Percentiles rank a stretch among this genome's conserved stretches.
Evolutionary conservation across 1,140 invertebrate species (phyloP).

Genomic region (Pseudobourletiella spinata): DNA sequence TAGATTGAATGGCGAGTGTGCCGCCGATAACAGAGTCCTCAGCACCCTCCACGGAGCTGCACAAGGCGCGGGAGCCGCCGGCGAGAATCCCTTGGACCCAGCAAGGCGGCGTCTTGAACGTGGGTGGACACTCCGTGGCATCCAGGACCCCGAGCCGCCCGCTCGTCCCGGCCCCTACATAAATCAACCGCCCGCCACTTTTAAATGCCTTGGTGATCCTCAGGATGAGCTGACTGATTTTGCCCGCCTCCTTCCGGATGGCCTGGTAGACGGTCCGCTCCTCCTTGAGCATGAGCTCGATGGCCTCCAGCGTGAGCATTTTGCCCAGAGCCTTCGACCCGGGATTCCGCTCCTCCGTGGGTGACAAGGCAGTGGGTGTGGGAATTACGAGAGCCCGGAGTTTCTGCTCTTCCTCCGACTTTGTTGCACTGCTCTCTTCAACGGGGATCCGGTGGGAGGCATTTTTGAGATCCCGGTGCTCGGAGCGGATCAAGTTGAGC

Average conservation of each 20-base stretch:
- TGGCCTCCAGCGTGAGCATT: constrained; percentile 12
- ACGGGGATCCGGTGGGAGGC: too few species aligned
- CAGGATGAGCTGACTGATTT: constrained; percentile 10
- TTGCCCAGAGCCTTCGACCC: constrained; percentile 24
- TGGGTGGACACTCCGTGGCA: constrained; percentile 36
- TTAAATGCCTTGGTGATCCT: constrained; percentile 17
- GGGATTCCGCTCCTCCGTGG: constrained; percentile 25
- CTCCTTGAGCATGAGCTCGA: constrained; percentile 29
- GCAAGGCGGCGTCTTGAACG: constrained; percentile 24
- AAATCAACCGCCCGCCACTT: constrained; percentile 26
- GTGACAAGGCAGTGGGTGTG: constrained; percentile 9
- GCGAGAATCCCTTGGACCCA: constrained; percentile 32
- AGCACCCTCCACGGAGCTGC: constrained; percentile 22
- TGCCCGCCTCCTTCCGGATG: constrained; percentile 10
- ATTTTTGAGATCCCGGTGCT: background rate
- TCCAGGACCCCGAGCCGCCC: constrained; percentile 32
- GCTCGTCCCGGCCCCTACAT: constrained; percentile 33
- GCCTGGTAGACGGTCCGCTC: constrained; percentile 14
- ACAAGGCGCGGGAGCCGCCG: constrained; percentile 22
- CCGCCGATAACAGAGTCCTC: constrained; percentile 29
- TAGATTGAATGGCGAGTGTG: constrained; percentile 11
- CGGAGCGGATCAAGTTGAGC: background rate
- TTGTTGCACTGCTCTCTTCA: background rate
- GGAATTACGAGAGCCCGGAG: constrained; percentile 16
- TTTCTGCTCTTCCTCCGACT: background rate